Conservation (phyloP, 2,797 vertebrate genomes). For the Staurois parvus region DNA sequence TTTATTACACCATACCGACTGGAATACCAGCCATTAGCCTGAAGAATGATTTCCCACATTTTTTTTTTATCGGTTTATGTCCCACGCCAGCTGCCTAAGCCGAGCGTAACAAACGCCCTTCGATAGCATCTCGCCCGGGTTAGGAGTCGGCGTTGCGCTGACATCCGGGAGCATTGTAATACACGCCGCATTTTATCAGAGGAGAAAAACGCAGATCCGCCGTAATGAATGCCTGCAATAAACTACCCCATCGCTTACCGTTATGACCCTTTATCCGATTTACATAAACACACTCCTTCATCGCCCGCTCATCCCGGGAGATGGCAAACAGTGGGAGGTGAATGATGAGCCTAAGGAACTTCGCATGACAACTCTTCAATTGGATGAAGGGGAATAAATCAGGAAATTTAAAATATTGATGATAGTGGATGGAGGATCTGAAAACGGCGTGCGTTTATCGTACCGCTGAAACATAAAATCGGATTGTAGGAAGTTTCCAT, state of each 20-base stretch:
- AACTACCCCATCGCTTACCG: not conserved
- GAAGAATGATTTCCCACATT: not conserved
- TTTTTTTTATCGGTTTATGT: slow-evolving; percentile 2
- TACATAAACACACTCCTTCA: slow-evolving; percentile 22
- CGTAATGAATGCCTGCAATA: slow-evolving; percentile 6
- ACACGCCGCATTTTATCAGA: not conserved
- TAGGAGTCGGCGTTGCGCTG: not conserved
- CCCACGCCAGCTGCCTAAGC: not conserved
- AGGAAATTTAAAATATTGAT: too few relatives aligned
- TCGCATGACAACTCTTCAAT: too few relatives aligned
- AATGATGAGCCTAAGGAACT: too few relatives aligned
- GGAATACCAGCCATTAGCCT: not conserved
- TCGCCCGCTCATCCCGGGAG: not conserved
- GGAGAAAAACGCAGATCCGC: not conserved
- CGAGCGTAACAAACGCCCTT: not conserved
- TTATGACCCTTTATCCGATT: slow-evolving; percentile 31
- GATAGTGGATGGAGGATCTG: too few relatives aligned
- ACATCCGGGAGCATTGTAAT: not conserved
- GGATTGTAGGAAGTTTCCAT: too few relatives aligned
- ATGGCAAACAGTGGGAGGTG: too few relatives aligned
- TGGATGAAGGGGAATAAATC: too few relatives aligned
- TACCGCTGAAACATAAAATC: too few relatives aligned
- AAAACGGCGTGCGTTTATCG: too few relatives aligned
- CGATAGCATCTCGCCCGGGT: not conserved
- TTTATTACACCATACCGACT: not conserved